Evolutionary conservation across 1,140 invertebrate genomes (phyloP), one percentile per base, ranked within the genome.

Genomic region (Psilanteris sp.): DNA sequence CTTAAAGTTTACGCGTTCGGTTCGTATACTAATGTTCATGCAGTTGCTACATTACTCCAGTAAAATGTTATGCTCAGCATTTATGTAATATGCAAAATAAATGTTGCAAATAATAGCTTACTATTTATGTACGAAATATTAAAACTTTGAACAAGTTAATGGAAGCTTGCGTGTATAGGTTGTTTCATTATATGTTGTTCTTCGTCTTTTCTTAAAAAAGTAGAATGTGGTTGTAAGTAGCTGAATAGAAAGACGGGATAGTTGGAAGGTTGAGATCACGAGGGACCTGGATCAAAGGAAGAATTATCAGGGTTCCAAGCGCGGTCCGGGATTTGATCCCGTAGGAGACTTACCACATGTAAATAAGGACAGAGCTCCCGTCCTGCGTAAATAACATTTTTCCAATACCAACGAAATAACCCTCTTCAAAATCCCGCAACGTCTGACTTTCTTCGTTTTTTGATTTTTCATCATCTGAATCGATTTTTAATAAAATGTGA

Each of bases 321-420:
- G 80, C 72, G 78, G 83, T 83, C 85, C 87, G 85, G 87, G 87
- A 88, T 88, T 88, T 87, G 81, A 84, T 88, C 87, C 84, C 87
- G 85, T 78, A 87, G 86, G 87, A 88, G 86, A 88, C 86, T 88
- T 87, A 88, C 86, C 85, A 87, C 87, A 88, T 88, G 87, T 88
- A 88, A 88, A 88, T 88, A 88, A 87, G 85, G 85, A 87, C 83
- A 83, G 80, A 87, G 81, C 68, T 77, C 68, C 79, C 82, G 77
- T 83, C 78, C 81, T 85, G 79, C 83, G 86, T 87, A 87, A 88
- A 87, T 87, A 88, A 87, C 85, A 86, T 85, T 87, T 87, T 88
- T 86, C 85, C 85, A 78, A 86, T 86, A 85, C 79, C 71, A 67
- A 22, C 75, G 66, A 61, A 57, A 85, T 84, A 85, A 85, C 78